phyloP scores from a whole-genome alignment of 2,888 invertebrate genomes.

The Harpalus rubripes region DNA sequence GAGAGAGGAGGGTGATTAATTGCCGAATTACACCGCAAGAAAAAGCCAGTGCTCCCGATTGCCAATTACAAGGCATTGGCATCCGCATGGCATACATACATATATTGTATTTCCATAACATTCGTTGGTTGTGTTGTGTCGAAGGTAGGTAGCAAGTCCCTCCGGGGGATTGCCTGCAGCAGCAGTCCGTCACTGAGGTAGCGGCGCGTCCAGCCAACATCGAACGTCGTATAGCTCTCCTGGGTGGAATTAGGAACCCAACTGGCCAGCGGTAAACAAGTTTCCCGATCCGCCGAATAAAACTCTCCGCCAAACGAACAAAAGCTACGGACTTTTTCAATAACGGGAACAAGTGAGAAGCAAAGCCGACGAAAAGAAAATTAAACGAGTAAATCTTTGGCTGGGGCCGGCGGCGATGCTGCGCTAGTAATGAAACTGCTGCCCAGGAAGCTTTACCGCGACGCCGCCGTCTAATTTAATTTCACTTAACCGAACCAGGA shows the following conservation, averaged over 20 bases:
- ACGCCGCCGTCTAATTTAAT: slow-evolving; percentile 70
- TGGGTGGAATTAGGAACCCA: slow-evolving; percentile 71
- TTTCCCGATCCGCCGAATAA: slow-evolving; percentile 67
- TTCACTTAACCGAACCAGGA: slow-evolving; percentile 70
- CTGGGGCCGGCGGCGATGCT: slow-evolving; percentile 56
- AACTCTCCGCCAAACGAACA: slow-evolving; percentile 57
- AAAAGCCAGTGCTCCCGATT: slow-evolving; percentile 68
- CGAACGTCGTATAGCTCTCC: slow-evolving; percentile 70
- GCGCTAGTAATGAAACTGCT: slow-evolving; percentile 61
- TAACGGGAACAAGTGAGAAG: slow-evolving; percentile 68
- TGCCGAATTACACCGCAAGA: slow-evolving; percentile 71
- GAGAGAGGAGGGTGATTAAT: slow-evolving; percentile 77
- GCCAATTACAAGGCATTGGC: slow-evolving; percentile 71
- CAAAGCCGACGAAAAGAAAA: slow-evolving; percentile 70
- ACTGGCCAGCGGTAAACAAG: slow-evolving; percentile 70
- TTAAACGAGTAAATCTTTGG: slow-evolving; percentile 73
- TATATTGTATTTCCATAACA: slow-evolving; percentile 14
- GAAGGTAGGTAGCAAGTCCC: neutral
- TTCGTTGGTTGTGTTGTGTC: neutral
- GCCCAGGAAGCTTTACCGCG: slow-evolving; percentile 68
- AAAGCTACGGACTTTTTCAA: slow-evolving; percentile 71
- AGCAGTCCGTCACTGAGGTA: slow-evolving; percentile 7
- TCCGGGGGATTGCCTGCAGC: neutral
- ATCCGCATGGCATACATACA: neutral
- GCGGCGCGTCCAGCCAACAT: slow-evolving; percentile 68